Evolutionary conservation across 1,140 invertebrate species (phyloP).

Genomic region (Zaprionus lachaisei): DNA sequence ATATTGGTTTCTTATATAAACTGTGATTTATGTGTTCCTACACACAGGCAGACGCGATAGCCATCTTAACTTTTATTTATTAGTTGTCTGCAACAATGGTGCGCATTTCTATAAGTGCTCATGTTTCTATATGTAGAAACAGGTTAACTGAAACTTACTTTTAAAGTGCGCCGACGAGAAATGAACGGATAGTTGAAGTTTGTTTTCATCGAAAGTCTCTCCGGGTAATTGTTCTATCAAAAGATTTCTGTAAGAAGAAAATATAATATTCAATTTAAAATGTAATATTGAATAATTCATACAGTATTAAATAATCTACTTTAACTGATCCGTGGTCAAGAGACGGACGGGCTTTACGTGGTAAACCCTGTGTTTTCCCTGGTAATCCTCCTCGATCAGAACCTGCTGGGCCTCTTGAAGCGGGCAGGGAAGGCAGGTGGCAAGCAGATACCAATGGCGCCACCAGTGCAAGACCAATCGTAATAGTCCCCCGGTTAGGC

Average conservation of each 20-base stretch:
- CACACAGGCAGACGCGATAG: no score
- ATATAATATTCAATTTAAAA: neutral
- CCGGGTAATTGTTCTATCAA: constrained; percentile 1
- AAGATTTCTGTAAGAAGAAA: constrained; percentile 33
- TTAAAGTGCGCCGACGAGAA: constrained; percentile 74
- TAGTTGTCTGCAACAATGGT: no score
- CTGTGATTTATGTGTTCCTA: no score
- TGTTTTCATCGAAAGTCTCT: constrained; percentile 55
- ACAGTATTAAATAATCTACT: constrained; percentile 48
- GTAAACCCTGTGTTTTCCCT: constrained; percentile 88
- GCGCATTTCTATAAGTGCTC: no score
- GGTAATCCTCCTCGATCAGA: constrained; percentile 90
- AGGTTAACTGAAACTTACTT: constrained; percentile 52
- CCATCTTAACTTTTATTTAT: no score
- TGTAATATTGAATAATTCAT: neutral
- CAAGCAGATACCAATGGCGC: constrained; percentile 90
- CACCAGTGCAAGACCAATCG: constrained; percentile 95
- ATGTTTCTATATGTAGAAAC: neutral
- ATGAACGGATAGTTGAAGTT: constrained; percentile 71
- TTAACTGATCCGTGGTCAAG: constrained; percentile 59
- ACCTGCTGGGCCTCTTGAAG: constrained; percentile 91
- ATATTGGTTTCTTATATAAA: no score
- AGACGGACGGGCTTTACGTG: constrained; percentile 87
- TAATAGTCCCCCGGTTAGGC: constrained; percentile 90
- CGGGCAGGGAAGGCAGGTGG: constrained; percentile 89